Conservation (phyloP, 2,797 vertebrate genomes). For the Chelmon rostratus region DNA sequence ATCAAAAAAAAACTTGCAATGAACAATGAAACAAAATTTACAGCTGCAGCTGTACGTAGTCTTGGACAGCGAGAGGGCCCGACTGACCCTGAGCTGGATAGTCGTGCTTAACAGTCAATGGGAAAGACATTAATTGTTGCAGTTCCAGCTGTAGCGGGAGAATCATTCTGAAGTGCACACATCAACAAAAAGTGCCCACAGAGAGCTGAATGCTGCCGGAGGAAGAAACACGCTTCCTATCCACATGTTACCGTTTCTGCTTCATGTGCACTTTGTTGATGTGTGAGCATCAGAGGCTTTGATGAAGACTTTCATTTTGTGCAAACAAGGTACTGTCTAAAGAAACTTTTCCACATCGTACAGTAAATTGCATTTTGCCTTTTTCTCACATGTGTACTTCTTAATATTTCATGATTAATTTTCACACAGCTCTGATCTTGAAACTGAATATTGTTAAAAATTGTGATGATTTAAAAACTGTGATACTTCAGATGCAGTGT, state of each 20-base stretch:
- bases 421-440: slow-evolving; percentile 7
- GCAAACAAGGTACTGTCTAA: neutral
- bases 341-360: neutral
- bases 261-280: neutral
- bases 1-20: neutral
- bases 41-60: too few relatives aligned
- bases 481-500: slow-evolving; percentile 7
- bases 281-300: neutral
- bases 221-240: neutral
- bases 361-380: neutral
- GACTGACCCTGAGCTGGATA: neutral
- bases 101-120: neutral
- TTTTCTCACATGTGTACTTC: neutral
- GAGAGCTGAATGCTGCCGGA: neutral
- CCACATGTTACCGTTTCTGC: neutral
- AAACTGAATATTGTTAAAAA: neutral
- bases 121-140: neutral
- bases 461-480: too few relatives aligned
- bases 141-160: neutral
- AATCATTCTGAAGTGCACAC: neutral
- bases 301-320: neutral
- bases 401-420: neutral
- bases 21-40: neutral
- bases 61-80: neutral
- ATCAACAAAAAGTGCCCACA: neutral